phyloP scores from a whole-genome alignment of 1,140 invertebrate genomes.

The Ericerus pela region DNA sequence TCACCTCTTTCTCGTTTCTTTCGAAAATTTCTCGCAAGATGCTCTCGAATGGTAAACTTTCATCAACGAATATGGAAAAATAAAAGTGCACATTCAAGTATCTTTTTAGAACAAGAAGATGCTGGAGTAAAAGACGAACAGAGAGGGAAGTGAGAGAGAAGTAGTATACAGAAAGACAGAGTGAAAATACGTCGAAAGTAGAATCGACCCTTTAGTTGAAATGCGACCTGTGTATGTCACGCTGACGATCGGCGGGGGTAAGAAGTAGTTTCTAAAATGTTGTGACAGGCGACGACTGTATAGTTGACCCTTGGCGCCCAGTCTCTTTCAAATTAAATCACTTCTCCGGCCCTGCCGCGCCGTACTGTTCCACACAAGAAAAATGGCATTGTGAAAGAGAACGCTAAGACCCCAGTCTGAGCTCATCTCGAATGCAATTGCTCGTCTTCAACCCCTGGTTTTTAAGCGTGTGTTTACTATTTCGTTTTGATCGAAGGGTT shows the following conservation, averaged over 20 bases:
- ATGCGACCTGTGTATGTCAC: too few relatives aligned
- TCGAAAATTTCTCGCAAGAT: constrained; percentile 2
- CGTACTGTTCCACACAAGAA: neutral
- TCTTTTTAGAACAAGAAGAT: constrained; percentile 6
- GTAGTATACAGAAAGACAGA: too few relatives aligned
- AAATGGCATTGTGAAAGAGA: too few relatives aligned
- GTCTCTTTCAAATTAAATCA: neutral
- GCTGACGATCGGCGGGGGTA: too few relatives aligned
- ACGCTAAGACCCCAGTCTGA: too few relatives aligned
- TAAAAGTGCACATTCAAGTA: neutral
- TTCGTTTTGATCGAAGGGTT: too few relatives aligned
- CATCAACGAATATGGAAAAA: neutral
- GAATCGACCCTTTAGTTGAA: constrained; percentile 6
- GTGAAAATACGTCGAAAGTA: too few relatives aligned
- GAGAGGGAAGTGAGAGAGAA: too few relatives aligned
- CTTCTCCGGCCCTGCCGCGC: neutral
- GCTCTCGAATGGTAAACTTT: constrained; percentile 8
- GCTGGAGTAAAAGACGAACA: too few relatives aligned
- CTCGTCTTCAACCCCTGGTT: too few relatives aligned
- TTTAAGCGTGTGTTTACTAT: too few relatives aligned
- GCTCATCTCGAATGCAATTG: too few relatives aligned
- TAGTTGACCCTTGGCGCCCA: constrained; percentile 11
- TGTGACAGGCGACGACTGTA: constrained; percentile 7
- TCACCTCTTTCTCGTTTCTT: neutral
- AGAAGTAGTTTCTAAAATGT: neutral